Conservation (phyloP, 2,797 vertebrate genomes). For the Oceanodroma leucorhoa region DNA sequence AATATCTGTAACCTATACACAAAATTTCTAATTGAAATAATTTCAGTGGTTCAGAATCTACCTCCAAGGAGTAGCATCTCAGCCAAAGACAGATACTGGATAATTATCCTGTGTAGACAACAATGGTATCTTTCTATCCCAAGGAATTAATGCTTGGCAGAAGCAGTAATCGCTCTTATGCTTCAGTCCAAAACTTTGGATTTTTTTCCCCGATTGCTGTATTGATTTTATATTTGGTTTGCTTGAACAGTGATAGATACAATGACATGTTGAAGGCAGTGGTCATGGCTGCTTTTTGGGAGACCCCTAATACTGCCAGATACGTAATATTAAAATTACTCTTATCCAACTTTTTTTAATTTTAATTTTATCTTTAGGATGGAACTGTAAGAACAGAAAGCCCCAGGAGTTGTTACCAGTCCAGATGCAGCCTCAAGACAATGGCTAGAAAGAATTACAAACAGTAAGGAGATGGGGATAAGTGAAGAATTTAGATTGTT, state of each 20-base stretch:
- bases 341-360: not conserved
- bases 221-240: not conserved
- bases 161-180: not conserved
- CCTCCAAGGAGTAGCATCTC: not conserved
- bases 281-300: not conserved
- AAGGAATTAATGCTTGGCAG: not conserved
- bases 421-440: not conserved
- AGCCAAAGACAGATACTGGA: not conserved
- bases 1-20: not conserved
- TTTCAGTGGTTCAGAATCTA: not conserved
- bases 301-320: not conserved
- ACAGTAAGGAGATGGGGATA: not conserved
- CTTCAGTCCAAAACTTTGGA: not conserved
- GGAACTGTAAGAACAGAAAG: not conserved
- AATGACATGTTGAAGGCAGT: not conserved
- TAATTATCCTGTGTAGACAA: not conserved
- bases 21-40: not conserved
- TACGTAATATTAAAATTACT: not conserved
- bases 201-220: accelerated
- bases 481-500: not conserved
- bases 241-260: not conserved
- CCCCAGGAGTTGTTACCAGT: not conserved
- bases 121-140: not conserved
- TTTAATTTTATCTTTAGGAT: not conserved
- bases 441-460: not conserved